A percentile compares a stretch with the other conserved stretches of the same genome.
Conservation (phyloP, 2,113 vertebrate genomes). For the Hippocampus guttulatus region DNA sequence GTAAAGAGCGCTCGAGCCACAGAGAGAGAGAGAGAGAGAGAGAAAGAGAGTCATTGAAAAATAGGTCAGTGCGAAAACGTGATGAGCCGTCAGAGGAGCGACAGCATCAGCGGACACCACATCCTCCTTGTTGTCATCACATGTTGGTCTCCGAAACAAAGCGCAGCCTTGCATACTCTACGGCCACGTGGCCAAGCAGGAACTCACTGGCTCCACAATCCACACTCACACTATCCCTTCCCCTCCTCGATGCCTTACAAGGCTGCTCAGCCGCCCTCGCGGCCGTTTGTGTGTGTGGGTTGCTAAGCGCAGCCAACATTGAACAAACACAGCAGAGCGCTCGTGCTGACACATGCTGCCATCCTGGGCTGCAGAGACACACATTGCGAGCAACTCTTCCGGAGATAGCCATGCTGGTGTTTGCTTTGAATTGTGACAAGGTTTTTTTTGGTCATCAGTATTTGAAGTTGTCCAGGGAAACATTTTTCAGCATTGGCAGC, state of each 20-base stretch:
- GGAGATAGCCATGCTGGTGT: constrained; percentile 13
- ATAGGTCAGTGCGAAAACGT: constrained; percentile 59
- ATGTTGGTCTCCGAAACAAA: constrained; percentile 3
- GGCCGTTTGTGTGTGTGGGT: constrained; percentile 45
- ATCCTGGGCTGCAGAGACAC: constrained; percentile 34
- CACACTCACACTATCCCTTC: constrained; percentile 16
- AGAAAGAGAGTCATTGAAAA: constrained; percentile 44
- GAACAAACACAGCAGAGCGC: constrained; percentile 59
- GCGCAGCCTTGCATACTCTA: constrained; percentile 28
- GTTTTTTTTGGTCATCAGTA: neutral
- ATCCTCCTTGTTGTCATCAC: constrained; percentile 1
- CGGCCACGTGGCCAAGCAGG: constrained; percentile 44
- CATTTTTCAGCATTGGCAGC: neutral
- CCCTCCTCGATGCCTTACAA: constrained; percentile 59
- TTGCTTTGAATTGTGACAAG: neutral
- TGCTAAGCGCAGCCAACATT: constrained; percentile 61
- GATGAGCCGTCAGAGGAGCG: constrained; percentile 42
- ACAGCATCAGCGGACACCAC: constrained; percentile 28
- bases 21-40: constrained; percentile 14
- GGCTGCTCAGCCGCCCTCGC: constrained; percentile 38
- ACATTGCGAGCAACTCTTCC: constrained; percentile 17
- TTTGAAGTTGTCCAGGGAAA: neutral
- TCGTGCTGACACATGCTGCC: constrained; percentile 32
- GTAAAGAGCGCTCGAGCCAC: neutral
- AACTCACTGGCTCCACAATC: constrained; percentile 33